Evolutionary conservation across 1,140 invertebrate species (phyloP), one percentile per base, ranked within the genome.

Genomic region (Battus philenor): DNA sequence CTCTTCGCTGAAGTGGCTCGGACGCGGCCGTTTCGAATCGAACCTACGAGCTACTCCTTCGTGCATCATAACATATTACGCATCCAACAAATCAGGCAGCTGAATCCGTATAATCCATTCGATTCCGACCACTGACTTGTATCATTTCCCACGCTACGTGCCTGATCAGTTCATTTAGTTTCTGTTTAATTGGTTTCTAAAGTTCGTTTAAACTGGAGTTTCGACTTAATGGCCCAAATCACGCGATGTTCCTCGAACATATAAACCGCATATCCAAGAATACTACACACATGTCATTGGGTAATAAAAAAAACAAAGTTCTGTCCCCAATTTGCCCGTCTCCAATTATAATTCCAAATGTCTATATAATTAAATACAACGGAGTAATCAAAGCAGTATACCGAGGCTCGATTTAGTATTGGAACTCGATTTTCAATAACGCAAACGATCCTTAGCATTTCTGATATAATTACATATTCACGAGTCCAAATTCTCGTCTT

Each of bases 1-100:
- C 72, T 76, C 73, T 57, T 60, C 44, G 43, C 59, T 50, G 50
- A 44, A 57, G 58, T 63, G 47, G 59, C 48, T 75, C 57, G 61
- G 56, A 55, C 60, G 38, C 46, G 45, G 44, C 44, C 39, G 39
- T 34, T 53, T 39, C 33, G 16, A 46, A 36, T 36, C 20, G 8
- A n/a, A n/a, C 4, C 20, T 27, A 46, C 27, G 46, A 34, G 44
- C 44, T 41, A 51, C 43, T 32, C 18, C 26, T 22, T 36, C 17
- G 15, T 18, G 33, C 15, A 39, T 26, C 5, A 41, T 51, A 41
- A 46, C 45, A 27, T 46, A 51, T 51, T 33, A 51, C 2, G 17
- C 20, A 18, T 36, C 12, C 33, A 7, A 36, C 9, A 5, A 20
- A 20, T 20, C 9, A 10, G 16, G n/a, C 17, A 9, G 33, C 15